Conservation (phyloP, 2,113 vertebrate genomes). For the Tetraodon nigroviridis region DNA sequence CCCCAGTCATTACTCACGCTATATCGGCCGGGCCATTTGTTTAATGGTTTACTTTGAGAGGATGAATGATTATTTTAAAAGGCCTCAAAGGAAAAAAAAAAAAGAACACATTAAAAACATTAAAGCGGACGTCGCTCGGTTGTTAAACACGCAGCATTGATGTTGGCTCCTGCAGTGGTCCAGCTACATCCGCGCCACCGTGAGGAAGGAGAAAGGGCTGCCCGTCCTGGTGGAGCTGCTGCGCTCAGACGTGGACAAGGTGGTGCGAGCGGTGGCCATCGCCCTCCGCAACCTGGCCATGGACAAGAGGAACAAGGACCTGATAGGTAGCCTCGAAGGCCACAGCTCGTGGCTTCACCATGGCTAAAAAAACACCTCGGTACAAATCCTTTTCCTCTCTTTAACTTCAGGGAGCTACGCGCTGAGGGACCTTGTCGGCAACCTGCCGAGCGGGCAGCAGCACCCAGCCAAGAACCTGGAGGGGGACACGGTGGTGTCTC, state of each 20-base stretch:
- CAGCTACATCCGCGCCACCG: constrained; percentile 87
- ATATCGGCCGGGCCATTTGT: not conserved
- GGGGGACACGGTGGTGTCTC: constrained; percentile 90
- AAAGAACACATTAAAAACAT: not conserved
- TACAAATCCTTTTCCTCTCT: not conserved
- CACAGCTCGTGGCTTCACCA: too few relatives aligned
- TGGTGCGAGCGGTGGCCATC: constrained; percentile 74
- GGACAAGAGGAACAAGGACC: constrained; percentile 93
- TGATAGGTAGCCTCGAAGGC: constrained; percentile 79
- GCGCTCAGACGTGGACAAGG: constrained; percentile 75
- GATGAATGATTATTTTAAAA: not conserved
- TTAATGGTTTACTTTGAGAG: not conserved
- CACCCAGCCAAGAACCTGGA: constrained; percentile 86
- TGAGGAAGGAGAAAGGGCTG: constrained; percentile 93
- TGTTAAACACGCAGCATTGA: not conserved
- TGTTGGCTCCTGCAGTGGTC: constrained; percentile 81
- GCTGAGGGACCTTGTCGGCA: constrained; percentile 89
- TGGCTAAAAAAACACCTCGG: not conserved
- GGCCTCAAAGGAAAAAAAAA: not conserved
- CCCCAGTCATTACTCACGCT: not conserved
- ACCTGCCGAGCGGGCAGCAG: constrained; percentile 85
- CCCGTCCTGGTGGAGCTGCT: constrained; percentile 79
- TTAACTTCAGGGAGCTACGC: constrained; percentile 85
- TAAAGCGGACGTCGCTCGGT: not conserved
- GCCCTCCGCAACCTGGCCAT: constrained; percentile 79